Base-by-base conservation (phyloP, 2,113 vertebrate species). In the Collichthys lucidus region DNA sequence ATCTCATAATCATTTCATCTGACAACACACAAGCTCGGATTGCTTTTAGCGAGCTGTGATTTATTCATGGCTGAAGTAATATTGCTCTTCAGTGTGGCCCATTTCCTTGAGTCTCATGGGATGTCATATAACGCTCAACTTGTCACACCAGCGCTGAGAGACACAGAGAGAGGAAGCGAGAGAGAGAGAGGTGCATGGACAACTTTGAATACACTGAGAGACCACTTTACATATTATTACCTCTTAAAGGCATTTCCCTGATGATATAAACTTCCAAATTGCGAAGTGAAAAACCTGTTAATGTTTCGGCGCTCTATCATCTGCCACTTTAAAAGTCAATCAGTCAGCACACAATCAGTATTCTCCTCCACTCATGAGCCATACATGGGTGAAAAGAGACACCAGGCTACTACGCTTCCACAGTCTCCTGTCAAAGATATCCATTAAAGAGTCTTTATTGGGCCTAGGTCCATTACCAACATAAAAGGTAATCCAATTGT, bases 201-300 rank as follows among this genome's bases (percentile, higher is more conserved):
- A 80, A 50, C 55, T 71, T 57, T 49, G 80, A 89, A 84, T 64
- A 88, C 89, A 76, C 8, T 9, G 65, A 82, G 76, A 70, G 82
- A 71, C 42, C 79, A 79, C 81, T 89, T 83, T 77, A 50, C 74
- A 52, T 85, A 71, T 91, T 91, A 90, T 89, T 83, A 71, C 80
- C 87, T 86, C 85, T 84, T 49, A 63, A 57, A 85, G 64, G 70
- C 79, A 57, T 81, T 82, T 83, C 86, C 79, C 72, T 3, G 66
- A 77, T 88, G 72, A 88, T 42, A 74, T 80, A 86, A 86, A 86
- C 49, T 79, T 65, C 71, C 42, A 80, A 89, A 85, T 44, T 86
- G 87, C 84, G 69, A 84, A 80, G 77, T 85, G 79, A 88, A 74
- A 90, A 86, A 81, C 55, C 85, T 52, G 76, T 73, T 88, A 88